These are phyloP conservation scores for Gadus chalcogrammus DNA, from an alignment of 2,113 vertebrate genomes.

Conservation along the genomic window DNA sequence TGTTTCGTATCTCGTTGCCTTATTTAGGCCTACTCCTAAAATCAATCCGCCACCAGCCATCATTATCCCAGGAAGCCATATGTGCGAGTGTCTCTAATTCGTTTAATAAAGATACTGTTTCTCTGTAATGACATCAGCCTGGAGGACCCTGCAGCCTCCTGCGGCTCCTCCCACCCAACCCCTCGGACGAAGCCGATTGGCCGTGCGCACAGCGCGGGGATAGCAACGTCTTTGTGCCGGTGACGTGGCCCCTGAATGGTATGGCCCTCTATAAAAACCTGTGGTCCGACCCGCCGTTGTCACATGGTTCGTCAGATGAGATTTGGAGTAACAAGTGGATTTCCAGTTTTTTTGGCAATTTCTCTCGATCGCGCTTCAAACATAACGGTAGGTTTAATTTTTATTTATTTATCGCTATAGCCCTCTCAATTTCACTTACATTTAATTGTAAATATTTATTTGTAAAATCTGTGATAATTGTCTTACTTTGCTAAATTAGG, in stretches of 20 bases:
- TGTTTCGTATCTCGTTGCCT: too few relatives aligned
- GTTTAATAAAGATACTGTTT: constrained; percentile 76
- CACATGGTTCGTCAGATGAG: constrained; percentile 66
- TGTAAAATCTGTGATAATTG: too few relatives aligned
- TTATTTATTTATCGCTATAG: background rate
- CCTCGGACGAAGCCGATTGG: constrained; percentile 75
- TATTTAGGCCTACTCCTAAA: background rate
- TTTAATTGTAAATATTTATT: too few relatives aligned
- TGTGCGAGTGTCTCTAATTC: constrained; percentile 72
- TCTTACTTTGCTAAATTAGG: too few relatives aligned
- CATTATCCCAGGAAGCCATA: constrained; percentile 62
- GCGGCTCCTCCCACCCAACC: constrained; percentile 15
- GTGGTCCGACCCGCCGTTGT: constrained; percentile 60
- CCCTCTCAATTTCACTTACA: background rate
- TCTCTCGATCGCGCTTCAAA: constrained; percentile 34
- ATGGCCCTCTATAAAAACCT: constrained; percentile 77
- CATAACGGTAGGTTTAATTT: constrained; percentile 54
- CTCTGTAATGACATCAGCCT: constrained; percentile 80
- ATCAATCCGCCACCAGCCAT: constrained; percentile 6
- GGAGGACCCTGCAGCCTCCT: constrained; percentile 45
- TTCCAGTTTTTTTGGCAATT: constrained; percentile 34
- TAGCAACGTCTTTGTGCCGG: constrained; percentile 76
- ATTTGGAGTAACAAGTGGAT: constrained; percentile 69
- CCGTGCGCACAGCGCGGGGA: constrained; percentile 58
- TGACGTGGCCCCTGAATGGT: constrained; percentile 59